A percentile compares a stretch with the other conserved stretches of the same genome.
These are phyloP conservation scores for Sardina pilchardus DNA, from an alignment of 2,113 vertebrate genomes.

Conservation along the genomic window DNA sequence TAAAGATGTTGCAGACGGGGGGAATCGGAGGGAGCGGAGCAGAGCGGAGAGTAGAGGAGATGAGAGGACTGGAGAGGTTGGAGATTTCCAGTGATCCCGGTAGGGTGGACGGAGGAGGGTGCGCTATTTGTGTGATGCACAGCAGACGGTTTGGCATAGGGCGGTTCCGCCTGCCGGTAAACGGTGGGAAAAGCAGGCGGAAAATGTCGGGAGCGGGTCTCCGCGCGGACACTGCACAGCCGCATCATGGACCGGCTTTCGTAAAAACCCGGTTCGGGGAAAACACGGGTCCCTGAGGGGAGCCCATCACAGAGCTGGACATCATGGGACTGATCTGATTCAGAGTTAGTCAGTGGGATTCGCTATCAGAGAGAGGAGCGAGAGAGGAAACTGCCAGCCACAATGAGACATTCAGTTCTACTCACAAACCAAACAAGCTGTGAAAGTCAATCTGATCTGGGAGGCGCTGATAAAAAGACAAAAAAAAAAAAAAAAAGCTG, in stretches of 20 bases:
- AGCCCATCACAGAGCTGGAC: neutral
- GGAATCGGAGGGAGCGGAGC: neutral
- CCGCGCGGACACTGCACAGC: conserved; percentile 31
- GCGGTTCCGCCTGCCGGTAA: conserved; percentile 50
- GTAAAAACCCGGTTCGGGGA: conserved; percentile 26
- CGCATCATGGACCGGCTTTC: conserved; percentile 36
- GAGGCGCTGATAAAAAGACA: neutral
- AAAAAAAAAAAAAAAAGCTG: neutral
- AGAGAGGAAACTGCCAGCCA: neutral
- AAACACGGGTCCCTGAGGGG: neutral
- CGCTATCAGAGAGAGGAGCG: neutral
- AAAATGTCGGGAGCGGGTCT: conserved; percentile 24
- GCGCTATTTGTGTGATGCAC: conserved; percentile 39
- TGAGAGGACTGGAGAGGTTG: conserved; percentile 16
- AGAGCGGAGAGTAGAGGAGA: conserved; percentile 4
- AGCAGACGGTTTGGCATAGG: conserved; percentile 49
- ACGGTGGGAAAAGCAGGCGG: conserved; percentile 43
- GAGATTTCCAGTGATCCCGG: conserved; percentile 44
- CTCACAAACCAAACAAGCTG: neutral
- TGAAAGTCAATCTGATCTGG: neutral
- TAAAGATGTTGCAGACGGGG: neutral
- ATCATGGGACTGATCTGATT: no score
- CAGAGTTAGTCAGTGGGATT: conserved; percentile 18
- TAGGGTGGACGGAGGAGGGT: neutral
- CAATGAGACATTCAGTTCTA: neutral